These are phyloP conservation scores for Callaeas wilsoni DNA, from an alignment of 2,113 vertebrate species.

Conservation along the genomic window DNA sequence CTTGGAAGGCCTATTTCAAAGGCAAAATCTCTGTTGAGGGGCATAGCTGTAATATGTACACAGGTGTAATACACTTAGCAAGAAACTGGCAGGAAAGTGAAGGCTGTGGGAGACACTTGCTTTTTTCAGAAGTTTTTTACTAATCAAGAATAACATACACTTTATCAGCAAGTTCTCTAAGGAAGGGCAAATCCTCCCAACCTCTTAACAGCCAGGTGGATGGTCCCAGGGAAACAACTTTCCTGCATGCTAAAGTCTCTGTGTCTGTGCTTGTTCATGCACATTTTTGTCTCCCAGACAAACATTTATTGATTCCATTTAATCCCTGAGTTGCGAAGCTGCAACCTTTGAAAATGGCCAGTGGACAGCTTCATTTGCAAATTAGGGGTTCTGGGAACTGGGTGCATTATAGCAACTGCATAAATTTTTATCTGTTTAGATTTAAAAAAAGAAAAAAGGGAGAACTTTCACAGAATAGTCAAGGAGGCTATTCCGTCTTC, in stretches of 20 bases:
- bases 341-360: neutral
- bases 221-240: neutral
- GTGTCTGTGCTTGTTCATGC: neutral
- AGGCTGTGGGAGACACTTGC: neutral
- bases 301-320: neutral
- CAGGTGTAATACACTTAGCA: neutral
- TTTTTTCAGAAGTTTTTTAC: neutral
- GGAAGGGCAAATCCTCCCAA: neutral
- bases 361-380: neutral
- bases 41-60: neutral
- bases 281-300: neutral
- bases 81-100: neutral
- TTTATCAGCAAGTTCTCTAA: constrained; percentile 12
- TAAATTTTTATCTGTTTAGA: neutral
- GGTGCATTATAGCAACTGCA: neutral
- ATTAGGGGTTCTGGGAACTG: neutral
- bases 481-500: neutral
- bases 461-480: neutral
- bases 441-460: neutral
- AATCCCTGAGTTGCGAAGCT: neutral
- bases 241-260: neutral
- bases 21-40: neutral
- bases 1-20: neutral
- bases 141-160: neutral
- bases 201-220: neutral